A percentile compares a stretch with the other conserved stretches of the same genome.
phyloP scores from a whole-genome alignment of 2,888 invertebrate genomes.

The Pyrocoelia pectoralis region DNA sequence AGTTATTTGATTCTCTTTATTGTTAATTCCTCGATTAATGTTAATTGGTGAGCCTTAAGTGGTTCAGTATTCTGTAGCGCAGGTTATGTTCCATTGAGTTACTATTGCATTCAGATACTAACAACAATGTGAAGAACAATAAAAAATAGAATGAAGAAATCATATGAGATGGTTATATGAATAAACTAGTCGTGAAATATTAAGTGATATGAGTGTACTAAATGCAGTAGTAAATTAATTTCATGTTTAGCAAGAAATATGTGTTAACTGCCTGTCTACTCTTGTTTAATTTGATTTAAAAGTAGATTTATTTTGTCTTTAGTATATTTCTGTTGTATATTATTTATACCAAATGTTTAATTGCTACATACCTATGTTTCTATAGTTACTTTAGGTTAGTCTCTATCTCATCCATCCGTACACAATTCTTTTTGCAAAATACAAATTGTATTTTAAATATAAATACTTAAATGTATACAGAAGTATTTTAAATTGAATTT shows the following conservation, averaged over 20 bases:
- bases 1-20: slow-evolving; percentile 24
- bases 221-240: background rate
- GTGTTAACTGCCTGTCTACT: background rate
- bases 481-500: slow-evolving; percentile 38
- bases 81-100: slow-evolving; percentile 4
- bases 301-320: background rate
- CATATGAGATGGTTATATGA: too few relatives aligned
- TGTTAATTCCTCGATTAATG: slow-evolving; percentile 28
- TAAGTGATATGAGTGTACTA: background rate
- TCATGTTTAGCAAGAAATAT: background rate
- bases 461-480: slow-evolving; percentile 29
- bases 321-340: background rate
- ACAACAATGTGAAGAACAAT: background rate
- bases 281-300: background rate
- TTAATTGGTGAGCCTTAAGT: slow-evolving; percentile 8
- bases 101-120: background rate
- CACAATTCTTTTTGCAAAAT: background rate
- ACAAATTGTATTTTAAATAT: slow-evolving; percentile 23
- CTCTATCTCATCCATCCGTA: slow-evolving; percentile 8
- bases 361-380: background rate
- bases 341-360: background rate
- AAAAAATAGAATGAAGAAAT: too few relatives aligned
- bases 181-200: background rate
- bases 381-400: background rate
- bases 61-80: background rate